Conservation (phyloP, 2,113 vertebrate species). For the Barnardius zonarius region DNA sequence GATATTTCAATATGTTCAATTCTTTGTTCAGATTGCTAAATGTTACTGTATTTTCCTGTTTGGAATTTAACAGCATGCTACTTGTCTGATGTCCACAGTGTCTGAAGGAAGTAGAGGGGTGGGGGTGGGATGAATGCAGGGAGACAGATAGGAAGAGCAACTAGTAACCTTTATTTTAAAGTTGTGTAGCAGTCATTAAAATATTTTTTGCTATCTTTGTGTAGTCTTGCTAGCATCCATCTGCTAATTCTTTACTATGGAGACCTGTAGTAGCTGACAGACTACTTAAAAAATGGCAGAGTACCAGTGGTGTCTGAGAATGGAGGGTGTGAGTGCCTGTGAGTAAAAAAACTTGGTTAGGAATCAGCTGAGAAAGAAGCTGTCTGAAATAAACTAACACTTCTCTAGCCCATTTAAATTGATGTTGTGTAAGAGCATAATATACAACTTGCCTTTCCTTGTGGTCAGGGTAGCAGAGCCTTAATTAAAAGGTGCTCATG, state of each 20-base stretch:
- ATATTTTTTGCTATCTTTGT: not conserved
- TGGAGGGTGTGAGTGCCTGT: not conserved
- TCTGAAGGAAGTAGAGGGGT: not conserved
- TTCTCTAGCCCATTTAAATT: not conserved
- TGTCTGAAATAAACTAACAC: not conserved
- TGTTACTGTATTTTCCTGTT: not conserved
- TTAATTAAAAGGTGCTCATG: not conserved
- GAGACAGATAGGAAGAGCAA: rapidly evolving
- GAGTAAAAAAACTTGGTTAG: not conserved
- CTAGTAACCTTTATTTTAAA: not conserved
- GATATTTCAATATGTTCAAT: not conserved
- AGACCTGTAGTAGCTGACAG: not conserved
- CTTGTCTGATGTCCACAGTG: not conserved
- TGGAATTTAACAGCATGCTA: not conserved
- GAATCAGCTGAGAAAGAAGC: not conserved
- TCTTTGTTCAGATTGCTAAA: not conserved
- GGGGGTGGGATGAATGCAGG: rapidly evolving
- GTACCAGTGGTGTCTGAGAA: not conserved
- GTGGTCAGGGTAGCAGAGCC: not conserved
- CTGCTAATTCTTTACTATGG: not conserved
- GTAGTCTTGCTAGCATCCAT: not conserved
- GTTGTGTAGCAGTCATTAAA: not conserved
- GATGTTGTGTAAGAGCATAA: not conserved
- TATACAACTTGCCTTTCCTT: not conserved
- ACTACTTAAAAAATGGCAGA: rapidly evolving